phyloP scores from a whole-genome alignment of 2,797 vertebrate genomes.

The Xenopus petersii region DNA sequence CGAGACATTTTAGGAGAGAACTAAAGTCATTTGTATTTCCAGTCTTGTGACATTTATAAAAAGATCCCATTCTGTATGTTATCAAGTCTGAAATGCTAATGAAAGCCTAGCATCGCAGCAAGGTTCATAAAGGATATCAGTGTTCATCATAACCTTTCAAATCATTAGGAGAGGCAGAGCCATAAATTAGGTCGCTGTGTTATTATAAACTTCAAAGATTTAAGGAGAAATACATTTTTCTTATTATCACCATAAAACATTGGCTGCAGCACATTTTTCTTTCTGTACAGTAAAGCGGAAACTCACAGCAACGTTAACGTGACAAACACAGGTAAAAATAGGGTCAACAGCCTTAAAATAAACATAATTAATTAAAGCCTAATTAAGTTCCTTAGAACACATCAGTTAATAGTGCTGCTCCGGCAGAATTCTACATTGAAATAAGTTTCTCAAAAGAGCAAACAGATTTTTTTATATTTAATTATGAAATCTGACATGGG shows the following conservation, averaged over 20 bases:
- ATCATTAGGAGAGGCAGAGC: constrained; percentile 13
- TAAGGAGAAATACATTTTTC: constrained; percentile 17
- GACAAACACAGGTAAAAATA: no score
- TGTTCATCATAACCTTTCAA: constrained; percentile 40
- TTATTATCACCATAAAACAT: not conserved
- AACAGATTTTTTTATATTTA: no score
- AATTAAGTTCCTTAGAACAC: no score
- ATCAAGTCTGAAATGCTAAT: constrained; percentile 28
- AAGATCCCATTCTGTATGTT: constrained; percentile 26
- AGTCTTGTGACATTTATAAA: constrained; percentile 35
- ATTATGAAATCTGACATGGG: no score
- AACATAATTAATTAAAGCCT: no score
- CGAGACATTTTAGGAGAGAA: constrained; percentile 24
- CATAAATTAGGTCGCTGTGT: constrained; percentile 32
- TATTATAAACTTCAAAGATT: constrained; percentile 33
- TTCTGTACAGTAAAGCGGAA: no score
- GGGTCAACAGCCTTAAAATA: no score
- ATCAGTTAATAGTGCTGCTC: no score
- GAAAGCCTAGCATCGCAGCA: constrained; percentile 4
- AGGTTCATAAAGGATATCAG: constrained; percentile 28
- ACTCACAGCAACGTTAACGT: no score
- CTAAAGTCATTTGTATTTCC: constrained; percentile 20
- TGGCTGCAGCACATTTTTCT: no score
- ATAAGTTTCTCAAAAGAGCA: no score
- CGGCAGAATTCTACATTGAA: no score